A percentile compares a stretch with the other conserved stretches of the same genome.
These are phyloP conservation scores for Eremobia ochroleuca DNA, from an alignment of 2,888 invertebrate genomes.

Conservation along the genomic window DNA sequence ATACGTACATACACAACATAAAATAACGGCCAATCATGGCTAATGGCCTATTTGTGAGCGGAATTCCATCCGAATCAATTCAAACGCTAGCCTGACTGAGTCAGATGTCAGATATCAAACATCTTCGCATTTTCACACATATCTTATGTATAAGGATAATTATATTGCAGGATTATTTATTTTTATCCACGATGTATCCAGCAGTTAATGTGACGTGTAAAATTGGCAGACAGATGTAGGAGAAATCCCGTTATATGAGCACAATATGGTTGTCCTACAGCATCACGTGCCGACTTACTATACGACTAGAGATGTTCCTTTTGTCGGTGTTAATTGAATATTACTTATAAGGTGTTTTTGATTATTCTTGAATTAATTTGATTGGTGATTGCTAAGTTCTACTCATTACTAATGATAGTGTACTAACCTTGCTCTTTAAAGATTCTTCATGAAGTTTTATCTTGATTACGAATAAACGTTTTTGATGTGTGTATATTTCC, in stretches of 20 bases:
- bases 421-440: background rate
- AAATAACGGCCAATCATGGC: no score
- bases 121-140: no score
- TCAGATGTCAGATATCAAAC: no score
- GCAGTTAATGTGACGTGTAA: constrained; percentile 44
- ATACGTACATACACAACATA: no score
- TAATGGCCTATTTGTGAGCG: background rate
- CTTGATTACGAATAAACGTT: background rate
- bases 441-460: background rate
- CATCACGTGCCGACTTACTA: constrained; percentile 58
- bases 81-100: background rate
- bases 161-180: background rate
- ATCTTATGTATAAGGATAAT: background rate
- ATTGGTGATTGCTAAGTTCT: background rate
- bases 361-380: background rate
- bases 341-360: background rate
- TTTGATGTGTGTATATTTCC: background rate
- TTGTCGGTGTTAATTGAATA: constrained; percentile 56
- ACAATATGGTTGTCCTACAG: constrained; percentile 55
- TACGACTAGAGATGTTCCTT: constrained; percentile 74
- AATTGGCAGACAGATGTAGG: constrained; percentile 46
- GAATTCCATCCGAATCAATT: background rate
- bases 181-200: constrained; percentile 28
- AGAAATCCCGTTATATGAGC: constrained; percentile 45
- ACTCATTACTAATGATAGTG: background rate